Conservation (phyloP, 2,113 vertebrate species). For the Myocastor coypus region DNA sequence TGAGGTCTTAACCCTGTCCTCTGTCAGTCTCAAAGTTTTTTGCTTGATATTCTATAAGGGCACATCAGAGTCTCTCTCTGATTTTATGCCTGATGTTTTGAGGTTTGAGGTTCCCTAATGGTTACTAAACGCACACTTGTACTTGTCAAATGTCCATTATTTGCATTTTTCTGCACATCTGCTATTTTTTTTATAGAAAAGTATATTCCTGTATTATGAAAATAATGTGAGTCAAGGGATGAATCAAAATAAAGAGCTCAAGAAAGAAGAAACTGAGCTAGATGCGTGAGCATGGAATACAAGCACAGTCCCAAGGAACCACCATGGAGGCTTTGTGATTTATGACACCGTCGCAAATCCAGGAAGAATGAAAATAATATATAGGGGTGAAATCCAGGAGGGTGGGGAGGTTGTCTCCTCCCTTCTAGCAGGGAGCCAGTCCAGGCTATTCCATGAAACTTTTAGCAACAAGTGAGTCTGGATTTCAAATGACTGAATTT, state of each 20-base stretch:
- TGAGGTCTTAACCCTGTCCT: background rate
- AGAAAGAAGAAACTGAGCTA: background rate
- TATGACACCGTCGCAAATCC: background rate
- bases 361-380: background rate
- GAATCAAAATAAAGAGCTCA: conserved; percentile 35
- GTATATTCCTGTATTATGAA: conserved; percentile 18
- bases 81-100: background rate
- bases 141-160: background rate
- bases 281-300: background rate
- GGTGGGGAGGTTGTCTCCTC: background rate
- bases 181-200: background rate
- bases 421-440: background rate
- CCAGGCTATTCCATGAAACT: background rate
- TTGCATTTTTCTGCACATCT: background rate
- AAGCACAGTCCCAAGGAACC: background rate
- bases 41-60: background rate
- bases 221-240: background rate
- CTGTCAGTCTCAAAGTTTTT: background rate
- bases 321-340: background rate
- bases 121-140: background rate
- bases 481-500: background rate
- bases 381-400: background rate
- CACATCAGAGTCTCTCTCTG: background rate
- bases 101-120: background rate
- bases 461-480: background rate